These are phyloP conservation scores for Neodon shergylaensis DNA, from an alignment of 2,113 vertebrate genomes.

Conservation along the genomic window DNA sequence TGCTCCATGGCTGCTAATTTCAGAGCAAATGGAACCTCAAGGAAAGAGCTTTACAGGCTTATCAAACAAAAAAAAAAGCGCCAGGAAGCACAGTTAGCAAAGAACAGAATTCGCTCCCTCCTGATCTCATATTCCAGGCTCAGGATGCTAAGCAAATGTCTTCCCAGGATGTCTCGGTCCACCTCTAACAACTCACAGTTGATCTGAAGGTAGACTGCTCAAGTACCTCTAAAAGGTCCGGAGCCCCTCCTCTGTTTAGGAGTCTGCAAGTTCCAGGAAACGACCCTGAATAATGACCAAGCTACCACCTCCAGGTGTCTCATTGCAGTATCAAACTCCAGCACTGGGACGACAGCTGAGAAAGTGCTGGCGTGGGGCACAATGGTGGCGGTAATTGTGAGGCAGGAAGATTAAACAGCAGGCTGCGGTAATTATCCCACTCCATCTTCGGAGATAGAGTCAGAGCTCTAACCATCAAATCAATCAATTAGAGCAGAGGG, in stretches of 20 bases:
- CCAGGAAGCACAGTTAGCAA: conserved; percentile 11
- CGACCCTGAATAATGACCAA: neutral
- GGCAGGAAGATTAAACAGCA: conserved; percentile 84
- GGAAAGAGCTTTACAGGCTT: neutral
- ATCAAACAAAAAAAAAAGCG: neutral
- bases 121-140: neutral
- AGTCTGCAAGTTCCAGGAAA: conserved; percentile 53
- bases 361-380: conserved; percentile 73
- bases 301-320: conserved; percentile 73
- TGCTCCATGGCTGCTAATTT: neutral
- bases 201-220: neutral
- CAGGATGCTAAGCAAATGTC: neutral
- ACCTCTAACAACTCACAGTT: neutral
- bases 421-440: conserved; percentile 80
- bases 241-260: conserved; percentile 28
- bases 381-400: conserved; percentile 76
- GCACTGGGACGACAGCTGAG: conserved; percentile 77
- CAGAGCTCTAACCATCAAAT: conserved; percentile 77
- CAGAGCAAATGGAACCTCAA: neutral
- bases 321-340: conserved; percentile 79
- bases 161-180: neutral
- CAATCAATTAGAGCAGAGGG: conserved; percentile 80
- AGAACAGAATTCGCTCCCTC: neutral
- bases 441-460: conserved; percentile 80
- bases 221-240: conserved; percentile 53